Conservation (phyloP, 2,113 vertebrate genomes). For the Silurus asotus region DNA sequence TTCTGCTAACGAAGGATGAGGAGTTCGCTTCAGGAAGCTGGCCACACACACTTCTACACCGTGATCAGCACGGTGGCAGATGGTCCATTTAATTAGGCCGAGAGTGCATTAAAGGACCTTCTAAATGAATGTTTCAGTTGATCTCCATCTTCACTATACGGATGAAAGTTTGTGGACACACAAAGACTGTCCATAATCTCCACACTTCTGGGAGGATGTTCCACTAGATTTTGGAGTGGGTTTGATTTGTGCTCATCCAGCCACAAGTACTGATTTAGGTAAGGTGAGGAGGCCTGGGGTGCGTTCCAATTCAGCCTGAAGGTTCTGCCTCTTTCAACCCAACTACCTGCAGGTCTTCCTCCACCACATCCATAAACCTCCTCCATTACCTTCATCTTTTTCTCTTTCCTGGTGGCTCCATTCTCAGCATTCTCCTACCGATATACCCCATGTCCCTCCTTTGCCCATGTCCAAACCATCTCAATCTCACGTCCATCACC, state of each 20-base stretch:
- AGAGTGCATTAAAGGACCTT: constrained; percentile 13
- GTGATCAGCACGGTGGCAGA: constrained; percentile 59
- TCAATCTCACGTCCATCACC: too few species aligned
- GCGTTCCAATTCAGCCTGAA: not conserved
- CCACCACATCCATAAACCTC: too few species aligned
- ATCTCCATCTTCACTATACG: not conserved
- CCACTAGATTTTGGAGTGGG: not conserved
- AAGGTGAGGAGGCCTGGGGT: not conserved
- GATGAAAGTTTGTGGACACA: not conserved
- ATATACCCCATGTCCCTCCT: too few species aligned
- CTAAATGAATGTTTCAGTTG: not conserved
- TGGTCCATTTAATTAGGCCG: constrained; percentile 47
- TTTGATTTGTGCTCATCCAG: not conserved
- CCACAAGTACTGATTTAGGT: not conserved
- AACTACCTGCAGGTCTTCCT: too few species aligned
- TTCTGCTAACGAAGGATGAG: constrained; percentile 27
- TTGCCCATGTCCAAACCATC: too few species aligned
- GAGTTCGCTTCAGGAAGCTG: constrained; percentile 42
- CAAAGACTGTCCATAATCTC: not conserved
- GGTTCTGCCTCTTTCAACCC: too few species aligned
- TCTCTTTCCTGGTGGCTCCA: too few species aligned
- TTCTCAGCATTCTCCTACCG: too few species aligned
- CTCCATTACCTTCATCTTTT: too few species aligned
- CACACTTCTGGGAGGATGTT: not conserved
- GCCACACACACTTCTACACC: constrained; percentile 14